These are phyloP conservation scores for Lasaia peninsularis DNA, from an alignment of 1,140 invertebrate genomes.

Conservation along the genomic window DNA sequence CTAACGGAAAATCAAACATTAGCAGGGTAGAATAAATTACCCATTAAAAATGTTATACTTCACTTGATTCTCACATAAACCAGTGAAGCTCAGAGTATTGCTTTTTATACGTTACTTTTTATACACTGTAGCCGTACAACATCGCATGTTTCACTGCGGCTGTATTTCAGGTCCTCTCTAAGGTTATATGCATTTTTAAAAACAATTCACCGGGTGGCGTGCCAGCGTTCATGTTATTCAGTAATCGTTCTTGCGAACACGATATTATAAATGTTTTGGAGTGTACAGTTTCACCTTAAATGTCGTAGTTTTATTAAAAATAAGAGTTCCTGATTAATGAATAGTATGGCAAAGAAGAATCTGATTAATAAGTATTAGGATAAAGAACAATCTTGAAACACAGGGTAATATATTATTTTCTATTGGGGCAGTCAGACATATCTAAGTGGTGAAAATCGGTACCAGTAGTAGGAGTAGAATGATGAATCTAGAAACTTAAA, in stretches of 20 bases:
- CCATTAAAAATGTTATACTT: background rate
- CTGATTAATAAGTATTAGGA: too few relatives aligned
- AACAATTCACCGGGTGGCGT: conserved; percentile 5
- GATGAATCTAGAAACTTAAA: too few relatives aligned
- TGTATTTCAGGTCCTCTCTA: background rate
- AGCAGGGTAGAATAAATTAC: too few relatives aligned
- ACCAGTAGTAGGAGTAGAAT: too few relatives aligned
- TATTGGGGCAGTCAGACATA: too few relatives aligned
- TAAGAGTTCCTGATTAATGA: too few relatives aligned
- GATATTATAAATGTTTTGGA: background rate
- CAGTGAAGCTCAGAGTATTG: background rate
- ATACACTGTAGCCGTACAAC: background rate
- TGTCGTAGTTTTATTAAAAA: background rate
- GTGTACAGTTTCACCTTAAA: background rate
- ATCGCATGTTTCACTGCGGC: background rate
- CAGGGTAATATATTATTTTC: too few relatives aligned
- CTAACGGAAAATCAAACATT: too few relatives aligned
- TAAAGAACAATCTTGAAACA: too few relatives aligned
- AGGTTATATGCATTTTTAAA: conserved; percentile 8
- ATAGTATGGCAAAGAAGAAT: too few relatives aligned
- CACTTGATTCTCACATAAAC: background rate
- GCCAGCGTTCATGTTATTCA: background rate
- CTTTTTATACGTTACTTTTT: background rate
- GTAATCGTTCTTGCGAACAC: background rate
- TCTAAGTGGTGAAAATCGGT: too few relatives aligned